phyloP scores from a whole-genome alignment of 2,113 vertebrate species.

The Corythornis vintsioides region DNA sequence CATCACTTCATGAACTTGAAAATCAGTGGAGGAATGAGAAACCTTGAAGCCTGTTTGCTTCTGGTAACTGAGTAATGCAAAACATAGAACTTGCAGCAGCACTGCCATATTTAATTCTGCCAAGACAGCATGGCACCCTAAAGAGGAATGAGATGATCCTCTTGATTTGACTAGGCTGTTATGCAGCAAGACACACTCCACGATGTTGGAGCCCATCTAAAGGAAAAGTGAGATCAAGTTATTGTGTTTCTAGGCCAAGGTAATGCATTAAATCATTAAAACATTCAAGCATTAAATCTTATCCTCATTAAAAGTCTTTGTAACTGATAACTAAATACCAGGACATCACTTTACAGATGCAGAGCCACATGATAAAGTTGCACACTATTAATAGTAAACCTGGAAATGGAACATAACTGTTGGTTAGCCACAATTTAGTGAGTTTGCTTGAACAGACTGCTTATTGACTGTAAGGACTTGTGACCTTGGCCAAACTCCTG shows the following conservation, averaged over 20 bases:
- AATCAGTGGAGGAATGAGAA: background rate
- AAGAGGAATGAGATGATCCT: background rate
- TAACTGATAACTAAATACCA: background rate
- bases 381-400: background rate
- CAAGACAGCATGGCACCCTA: background rate
- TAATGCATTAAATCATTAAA: background rate
- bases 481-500: background rate
- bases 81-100: background rate
- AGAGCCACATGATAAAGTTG: background rate
- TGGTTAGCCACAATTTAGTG: background rate
- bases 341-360: background rate
- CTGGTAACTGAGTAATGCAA: background rate
- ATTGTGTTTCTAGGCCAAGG: background rate
- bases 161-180: background rate
- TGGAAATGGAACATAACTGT: background rate
- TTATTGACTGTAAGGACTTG: conserved; percentile 20
- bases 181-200: background rate
- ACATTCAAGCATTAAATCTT: background rate
- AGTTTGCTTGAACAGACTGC: conserved; percentile 9
- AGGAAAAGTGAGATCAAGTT: background rate
- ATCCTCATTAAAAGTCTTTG: background rate
- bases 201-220: background rate
- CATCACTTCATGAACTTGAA: background rate
- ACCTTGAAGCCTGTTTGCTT: background rate
- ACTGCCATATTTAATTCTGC: background rate